Base-by-base conservation (phyloP, 2,888 invertebrate species). In the Arctia plantaginis region DNA sequence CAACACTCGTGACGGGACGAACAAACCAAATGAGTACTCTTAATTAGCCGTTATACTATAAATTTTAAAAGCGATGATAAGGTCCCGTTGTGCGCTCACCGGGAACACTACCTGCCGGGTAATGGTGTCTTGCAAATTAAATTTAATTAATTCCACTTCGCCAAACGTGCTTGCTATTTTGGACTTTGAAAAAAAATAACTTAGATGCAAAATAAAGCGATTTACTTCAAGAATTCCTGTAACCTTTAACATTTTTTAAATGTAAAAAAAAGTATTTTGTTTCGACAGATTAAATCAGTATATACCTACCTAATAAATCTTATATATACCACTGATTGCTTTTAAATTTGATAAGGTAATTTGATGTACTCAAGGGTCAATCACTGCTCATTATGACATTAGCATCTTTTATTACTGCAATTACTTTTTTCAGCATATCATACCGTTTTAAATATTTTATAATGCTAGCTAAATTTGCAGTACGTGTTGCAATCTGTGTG, bases 21-120 rank as follows among this genome's bases (percentile, higher is more conserved):
- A 88, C 91, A 84, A 89, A 89, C 90, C 88, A 90, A 93, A 91
- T 90, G 90, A 91, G 88, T 92, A 90, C 91, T 91, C 90, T 93
- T 94, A 95, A 94, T 94, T 95, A 94, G 92, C 90, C 90, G 92
- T 91, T 92, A 92, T 91, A 91, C 93, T 90, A 94, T 93, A 94
- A 92, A 94, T 93, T 94, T 94, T 91, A 92, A 93, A 91, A 90
- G 89, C 92, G 82, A 88, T 91, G 94, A 94, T 94, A 94, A 93
- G 92, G 92, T 93, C 91, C 95, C 93, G 94, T 94, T 88, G 80
- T 70, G 41, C 86, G 74, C 82, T 81, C 82, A 80, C 81, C 80
- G 76, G 82, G 83, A 85, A 83, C 85, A 85, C 85, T 83, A 79
- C 83, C 84, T 76, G 80, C 82, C 85, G 83, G 85, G 88, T 93